These are phyloP conservation scores for Coreius guichenoti DNA, from an alignment of 2,797 vertebrate genomes.

Conservation along the genomic window DNA sequence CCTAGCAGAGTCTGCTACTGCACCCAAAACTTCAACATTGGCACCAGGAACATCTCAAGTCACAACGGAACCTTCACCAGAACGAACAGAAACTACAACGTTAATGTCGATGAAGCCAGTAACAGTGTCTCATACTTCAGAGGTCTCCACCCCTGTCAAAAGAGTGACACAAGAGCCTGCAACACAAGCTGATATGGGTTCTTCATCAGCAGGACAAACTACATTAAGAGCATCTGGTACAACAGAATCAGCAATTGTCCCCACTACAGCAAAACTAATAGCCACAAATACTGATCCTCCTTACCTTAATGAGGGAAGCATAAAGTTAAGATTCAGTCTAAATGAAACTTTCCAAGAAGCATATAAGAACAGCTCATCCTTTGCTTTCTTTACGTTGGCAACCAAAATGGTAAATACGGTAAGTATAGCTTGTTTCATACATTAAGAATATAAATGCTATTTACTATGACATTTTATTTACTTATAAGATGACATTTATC, in stretches of 20 bases:
- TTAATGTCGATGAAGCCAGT: neutral
- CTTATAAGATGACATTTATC: neutral
- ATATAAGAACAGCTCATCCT: neutral
- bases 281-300: conserved; percentile 11
- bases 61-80: neutral
- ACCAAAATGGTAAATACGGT: conserved; percentile 15
- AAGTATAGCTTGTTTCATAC: neutral
- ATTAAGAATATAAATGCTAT: neutral
- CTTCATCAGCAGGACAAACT: neutral
- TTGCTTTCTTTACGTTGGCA: conserved; percentile 1
- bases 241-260: neutral
- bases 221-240: neutral
- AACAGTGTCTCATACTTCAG: neutral
- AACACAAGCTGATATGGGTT: neutral
- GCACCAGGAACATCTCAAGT: neutral
- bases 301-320: neutral
- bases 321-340: conserved; percentile 21
- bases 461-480: neutral
- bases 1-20: neutral
- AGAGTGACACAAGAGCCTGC: neutral
- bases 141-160: neutral
- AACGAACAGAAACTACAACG: neutral
- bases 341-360: neutral
- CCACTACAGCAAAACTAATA: neutral
- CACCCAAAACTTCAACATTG: neutral